Conservation (phyloP, 2,888 invertebrate species). For the Campoplex capitator region DNA sequence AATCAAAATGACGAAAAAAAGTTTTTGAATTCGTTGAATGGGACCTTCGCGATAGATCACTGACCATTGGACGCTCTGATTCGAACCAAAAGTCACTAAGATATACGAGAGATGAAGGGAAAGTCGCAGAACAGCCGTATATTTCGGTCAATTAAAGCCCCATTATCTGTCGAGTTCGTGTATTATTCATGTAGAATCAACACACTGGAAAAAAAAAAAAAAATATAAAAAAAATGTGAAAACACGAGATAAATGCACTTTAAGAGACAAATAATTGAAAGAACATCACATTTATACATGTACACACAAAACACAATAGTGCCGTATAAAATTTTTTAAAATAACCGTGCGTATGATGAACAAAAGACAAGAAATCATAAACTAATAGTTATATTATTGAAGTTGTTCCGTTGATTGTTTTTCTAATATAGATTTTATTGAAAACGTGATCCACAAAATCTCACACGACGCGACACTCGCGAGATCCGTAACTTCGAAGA, state of each 20-base stretch:
- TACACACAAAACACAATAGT: conserved; percentile 74
- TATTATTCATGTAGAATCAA: conserved; percentile 56
- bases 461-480: conserved; percentile 20
- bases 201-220: not conserved
- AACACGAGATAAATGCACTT: conserved; percentile 56
- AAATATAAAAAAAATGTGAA: conserved; percentile 4
- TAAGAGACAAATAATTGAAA: conserved; percentile 51
- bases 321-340: conserved; percentile 78
- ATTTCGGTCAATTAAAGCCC: conserved; percentile 50
- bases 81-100: conserved; percentile 59
- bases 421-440: conserved; percentile 82
- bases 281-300: conserved; percentile 63
- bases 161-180: conserved; percentile 52
- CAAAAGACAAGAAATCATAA: conserved; percentile 48
- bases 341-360: conserved; percentile 36
- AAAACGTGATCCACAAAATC: conserved; percentile 51
- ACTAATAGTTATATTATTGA: conserved; percentile 78
- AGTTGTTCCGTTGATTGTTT: conserved; percentile 84
- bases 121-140: conserved; percentile 43
- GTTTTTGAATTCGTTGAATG: conserved; percentile 38
- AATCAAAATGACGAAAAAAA: conserved; percentile 7
- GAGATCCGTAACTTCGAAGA: conserved; percentile 29
- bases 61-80: conserved; percentile 66
- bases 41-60: conserved; percentile 56
- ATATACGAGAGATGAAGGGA: conserved; percentile 37